Evolutionary conservation across 2,113 vertebrate species (phyloP).

Genomic region (Scytalopus superciliaris): DNA sequence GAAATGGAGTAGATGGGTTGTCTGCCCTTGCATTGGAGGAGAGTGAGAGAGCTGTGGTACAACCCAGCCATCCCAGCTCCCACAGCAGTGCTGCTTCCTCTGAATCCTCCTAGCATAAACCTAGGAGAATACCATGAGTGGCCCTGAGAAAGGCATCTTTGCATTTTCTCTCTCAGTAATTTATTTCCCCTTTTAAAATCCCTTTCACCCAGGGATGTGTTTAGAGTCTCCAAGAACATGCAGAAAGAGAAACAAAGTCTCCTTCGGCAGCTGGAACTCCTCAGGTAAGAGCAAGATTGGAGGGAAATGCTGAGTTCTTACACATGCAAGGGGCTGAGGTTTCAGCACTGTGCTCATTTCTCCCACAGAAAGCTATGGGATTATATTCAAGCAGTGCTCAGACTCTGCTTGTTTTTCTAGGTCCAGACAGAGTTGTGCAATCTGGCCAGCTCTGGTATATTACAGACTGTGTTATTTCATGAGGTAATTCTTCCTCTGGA

Average conservation of each 20-base stretch:
- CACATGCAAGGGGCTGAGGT: background rate
- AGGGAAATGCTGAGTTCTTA: background rate
- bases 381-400: background rate
- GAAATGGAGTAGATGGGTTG: background rate
- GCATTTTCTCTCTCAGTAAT: background rate
- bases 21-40: background rate
- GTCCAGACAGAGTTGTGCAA: background rate
- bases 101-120: background rate
- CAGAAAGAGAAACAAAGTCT: constrained; percentile 96
- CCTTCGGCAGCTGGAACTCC: constrained; percentile 86
- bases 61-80: background rate
- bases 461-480: background rate
- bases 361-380: background rate
- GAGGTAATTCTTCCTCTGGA: background rate
- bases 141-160: background rate
- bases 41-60: background rate
- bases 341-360: background rate
- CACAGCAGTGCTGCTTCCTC: background rate
- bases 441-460: background rate
- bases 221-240: constrained; percentile 91
- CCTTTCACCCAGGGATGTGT: constrained; percentile 77
- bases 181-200: background rate
- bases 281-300: constrained; percentile 77
- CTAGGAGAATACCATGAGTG: background rate
- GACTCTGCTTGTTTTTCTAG: background rate